Evolutionary conservation across 2,797 vertebrate species (phyloP).

Genomic region (Danio choprae): DNA sequence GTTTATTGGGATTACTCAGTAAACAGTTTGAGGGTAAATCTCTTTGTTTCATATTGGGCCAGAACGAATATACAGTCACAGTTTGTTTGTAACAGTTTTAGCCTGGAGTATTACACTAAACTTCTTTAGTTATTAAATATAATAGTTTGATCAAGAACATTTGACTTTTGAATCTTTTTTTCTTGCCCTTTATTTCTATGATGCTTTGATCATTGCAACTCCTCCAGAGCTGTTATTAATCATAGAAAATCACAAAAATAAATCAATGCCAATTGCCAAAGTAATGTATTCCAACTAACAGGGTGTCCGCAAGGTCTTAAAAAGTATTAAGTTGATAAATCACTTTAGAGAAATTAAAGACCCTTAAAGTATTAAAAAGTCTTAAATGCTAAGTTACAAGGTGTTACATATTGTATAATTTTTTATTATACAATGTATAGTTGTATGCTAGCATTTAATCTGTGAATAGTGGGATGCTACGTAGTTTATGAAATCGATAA

Average conservation of each 20-base stretch:
- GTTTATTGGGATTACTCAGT: neutral
- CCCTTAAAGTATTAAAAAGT: no score
- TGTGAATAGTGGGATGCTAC: no score
- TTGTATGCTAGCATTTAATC: no score
- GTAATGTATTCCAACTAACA: neutral
- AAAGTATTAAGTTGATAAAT: no score
- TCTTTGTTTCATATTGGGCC: neutral
- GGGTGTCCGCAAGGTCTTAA: no score
- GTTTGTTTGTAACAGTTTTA: slow-evolving; percentile 6
- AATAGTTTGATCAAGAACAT: slow-evolving; percentile 2
- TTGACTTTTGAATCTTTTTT: neutral
- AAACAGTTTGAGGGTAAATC: neutral
- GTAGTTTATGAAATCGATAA: no score
- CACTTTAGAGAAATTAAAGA: no score
- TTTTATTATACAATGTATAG: no score
- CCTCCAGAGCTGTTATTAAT: slow-evolving; percentile 1
- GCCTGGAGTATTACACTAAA: neutral
- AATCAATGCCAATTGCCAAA: neutral
- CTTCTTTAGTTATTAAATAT: slow-evolving; percentile 39
- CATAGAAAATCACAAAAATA: neutral
- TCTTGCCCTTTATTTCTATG: neutral
- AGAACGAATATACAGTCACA: neutral
- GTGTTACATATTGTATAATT: no score
- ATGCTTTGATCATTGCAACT: neutral
- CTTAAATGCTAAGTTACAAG: no score